Evolutionary conservation across 2,113 vertebrate species (phyloP), one percentile per base, ranked within the genome.

Genomic region (Perca flavescens): DNA sequence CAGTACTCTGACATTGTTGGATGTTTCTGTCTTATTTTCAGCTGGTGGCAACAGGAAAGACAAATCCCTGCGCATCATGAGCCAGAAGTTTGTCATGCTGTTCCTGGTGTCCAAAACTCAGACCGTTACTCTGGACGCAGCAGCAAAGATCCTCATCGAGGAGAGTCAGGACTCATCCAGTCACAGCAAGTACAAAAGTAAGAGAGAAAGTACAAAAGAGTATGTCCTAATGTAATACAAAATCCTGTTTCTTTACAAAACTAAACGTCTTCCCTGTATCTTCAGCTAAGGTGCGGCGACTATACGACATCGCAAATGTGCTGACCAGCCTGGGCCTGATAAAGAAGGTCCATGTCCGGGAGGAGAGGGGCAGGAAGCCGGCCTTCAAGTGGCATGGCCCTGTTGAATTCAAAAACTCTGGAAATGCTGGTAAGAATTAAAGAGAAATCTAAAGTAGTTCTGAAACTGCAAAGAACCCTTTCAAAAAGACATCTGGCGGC

Each of bases 101-200:
- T 98, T 99, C 95, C 96, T 99, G 72, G 97, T 97, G 85, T 98
- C 97, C 77, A 96, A 96, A 91, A 97, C 97, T 47, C 96, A 96
- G 92, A 96, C 95, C 1, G 96, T 99, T 28, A 97, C 96, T 40
- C 93, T 99, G 80, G 98, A 97, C 47, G 89, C 96, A 0, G 98
- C 98, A 5, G 98, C 98, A 56, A 97, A 97, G 89, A 96, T 98
- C 88, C 92, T 98, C 74, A 99, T 99, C 80, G 97, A 98, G 89
- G 97, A 98, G 85, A 96, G 96, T 13, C 97, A 96, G 80, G 97
- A 97, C 82, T 91, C 94, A 0, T 95, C 95, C 0, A 97, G 97
- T 81, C 95, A 97, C 80, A 98, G 97, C 96, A 99, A 99, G 91
- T 98, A 98, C 93, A 99, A 99, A 96, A 99, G 97, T 99, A 95